phyloP scores from a whole-genome alignment of 2,888 invertebrate genomes.

The Metalampra italica region DNA sequence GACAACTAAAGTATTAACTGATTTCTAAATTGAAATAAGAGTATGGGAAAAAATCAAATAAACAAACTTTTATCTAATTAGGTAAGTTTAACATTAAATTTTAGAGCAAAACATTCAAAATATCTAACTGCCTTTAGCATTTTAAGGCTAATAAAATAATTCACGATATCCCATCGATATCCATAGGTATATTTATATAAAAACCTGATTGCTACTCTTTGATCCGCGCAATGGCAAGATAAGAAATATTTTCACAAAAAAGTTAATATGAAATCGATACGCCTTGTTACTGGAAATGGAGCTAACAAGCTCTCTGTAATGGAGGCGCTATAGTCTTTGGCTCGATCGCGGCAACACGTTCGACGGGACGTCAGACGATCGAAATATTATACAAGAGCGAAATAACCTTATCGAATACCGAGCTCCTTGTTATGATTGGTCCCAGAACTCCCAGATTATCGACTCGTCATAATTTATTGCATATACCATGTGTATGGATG shows the following conservation, averaged over 20 bases:
- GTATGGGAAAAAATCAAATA: too few species aligned
- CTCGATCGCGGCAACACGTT: slow-evolving; percentile 17
- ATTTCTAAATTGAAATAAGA: too few species aligned
- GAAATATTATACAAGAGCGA: slow-evolving; percentile 48
- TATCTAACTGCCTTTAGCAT: too few species aligned
- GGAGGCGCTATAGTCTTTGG: slow-evolving; percentile 15
- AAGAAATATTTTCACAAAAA: slow-evolving; percentile 8
- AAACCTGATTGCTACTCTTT: slow-evolving; percentile 5
- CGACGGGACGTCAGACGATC: slow-evolving; percentile 33
- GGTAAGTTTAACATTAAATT: too few species aligned
- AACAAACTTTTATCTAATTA: too few species aligned
- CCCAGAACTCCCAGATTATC: slow-evolving; percentile 22
- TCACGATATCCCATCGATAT: too few species aligned
- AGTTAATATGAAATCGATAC: slow-evolving; percentile 12
- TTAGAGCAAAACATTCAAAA: too few species aligned
- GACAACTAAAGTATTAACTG: too few species aligned
- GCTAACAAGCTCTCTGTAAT: slow-evolving; percentile 13
- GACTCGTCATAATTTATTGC: slow-evolving; percentile 22
- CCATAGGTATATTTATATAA: too few species aligned
- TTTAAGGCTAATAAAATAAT: too few species aligned
- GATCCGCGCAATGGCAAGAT: slow-evolving; percentile 9
- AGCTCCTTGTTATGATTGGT: slow-evolving; percentile 29
- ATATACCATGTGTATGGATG: slow-evolving; percentile 4
- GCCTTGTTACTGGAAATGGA: slow-evolving; percentile 9
- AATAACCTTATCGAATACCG: slow-evolving; percentile 13